A percentile compares a stretch with the other conserved stretches of the same genome.
Evolutionary conservation across 2,113 vertebrate species (phyloP).

Genomic region (Carassius carassius): DNA sequence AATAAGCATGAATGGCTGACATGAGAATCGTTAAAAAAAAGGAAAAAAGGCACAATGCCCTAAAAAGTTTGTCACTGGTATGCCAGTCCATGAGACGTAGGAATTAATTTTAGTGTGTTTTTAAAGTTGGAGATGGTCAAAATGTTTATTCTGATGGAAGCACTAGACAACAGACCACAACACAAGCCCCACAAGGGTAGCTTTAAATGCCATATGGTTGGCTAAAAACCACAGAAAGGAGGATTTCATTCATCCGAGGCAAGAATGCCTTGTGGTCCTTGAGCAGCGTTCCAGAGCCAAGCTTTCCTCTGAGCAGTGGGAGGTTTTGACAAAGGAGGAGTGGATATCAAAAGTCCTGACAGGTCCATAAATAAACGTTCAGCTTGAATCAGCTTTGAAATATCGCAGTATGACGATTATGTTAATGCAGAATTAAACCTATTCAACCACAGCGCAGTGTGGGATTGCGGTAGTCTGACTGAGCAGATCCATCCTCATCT

Average conservation of each 20-base stretch:
- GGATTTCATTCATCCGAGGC: slow-evolving; percentile 64
- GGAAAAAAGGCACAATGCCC: background rate
- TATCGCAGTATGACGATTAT: slow-evolving; percentile 37
- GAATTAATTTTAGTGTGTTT: slow-evolving; percentile 43
- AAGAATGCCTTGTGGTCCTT: slow-evolving; percentile 64
- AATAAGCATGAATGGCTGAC: slow-evolving; percentile 48
- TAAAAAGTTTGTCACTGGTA: slow-evolving; percentile 3
- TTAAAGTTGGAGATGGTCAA: slow-evolving; percentile 67
- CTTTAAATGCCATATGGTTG: slow-evolving; percentile 69
- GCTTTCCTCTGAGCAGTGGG: slow-evolving; percentile 64
- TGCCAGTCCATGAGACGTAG: slow-evolving; percentile 23
- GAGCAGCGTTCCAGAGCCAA: slow-evolving; percentile 68
- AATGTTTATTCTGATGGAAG: slow-evolving; percentile 66
- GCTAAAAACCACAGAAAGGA: slow-evolving; percentile 66
- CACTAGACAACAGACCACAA: slow-evolving; percentile 69
- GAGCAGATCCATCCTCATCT: background rate
- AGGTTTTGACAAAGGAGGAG: slow-evolving; percentile 67
- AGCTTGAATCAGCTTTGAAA: slow-evolving; percentile 61
- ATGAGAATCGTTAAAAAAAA: slow-evolving; percentile 8
- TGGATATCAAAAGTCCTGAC: slow-evolving; percentile 67
- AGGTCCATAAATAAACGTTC: slow-evolving; percentile 78
- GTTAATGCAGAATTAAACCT: slow-evolving; percentile 45
- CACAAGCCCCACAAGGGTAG: slow-evolving; percentile 58
- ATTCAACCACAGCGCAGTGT: slow-evolving; percentile 27
- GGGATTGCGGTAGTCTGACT: slow-evolving; percentile 9